Evolutionary conservation across 1,140 invertebrate genomes (phyloP).

Genomic region (Bombus cullumanus): DNA sequence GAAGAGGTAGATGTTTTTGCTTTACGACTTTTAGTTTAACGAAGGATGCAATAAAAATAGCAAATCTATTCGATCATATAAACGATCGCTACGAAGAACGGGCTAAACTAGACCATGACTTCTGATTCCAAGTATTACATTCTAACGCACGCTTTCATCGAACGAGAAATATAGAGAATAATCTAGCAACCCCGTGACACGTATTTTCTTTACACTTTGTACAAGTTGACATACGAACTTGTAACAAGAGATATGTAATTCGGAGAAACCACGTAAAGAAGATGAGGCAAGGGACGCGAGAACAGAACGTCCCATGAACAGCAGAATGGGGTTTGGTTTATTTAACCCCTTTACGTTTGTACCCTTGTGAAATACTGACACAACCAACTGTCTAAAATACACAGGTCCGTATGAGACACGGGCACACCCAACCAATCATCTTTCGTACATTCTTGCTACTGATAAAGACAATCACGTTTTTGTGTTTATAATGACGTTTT

Average conservation of each 20-base stretch:
- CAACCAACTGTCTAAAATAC: no score
- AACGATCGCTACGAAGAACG: background rate
- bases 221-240: background rate
- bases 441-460: no score
- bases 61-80: background rate
- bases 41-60: background rate
- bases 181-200: background rate
- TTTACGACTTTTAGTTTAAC: background rate
- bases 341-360: background rate
- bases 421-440: no score
- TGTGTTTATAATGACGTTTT: no score
- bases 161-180: background rate
- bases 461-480: no score
- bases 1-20: no score
- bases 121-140: background rate
- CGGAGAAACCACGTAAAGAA: background rate
- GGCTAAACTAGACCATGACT: background rate
- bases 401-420: no score
- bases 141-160: background rate
- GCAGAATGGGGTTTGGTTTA: background rate
- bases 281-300: background rate
- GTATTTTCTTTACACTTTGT: constrained; percentile 7
- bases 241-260: background rate
- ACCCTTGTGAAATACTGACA: no score
- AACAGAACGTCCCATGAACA: background rate